A percentile compares a stretch with the other conserved stretches of the same genome.
These are phyloP conservation scores for Zoroaster sp. DNA, from an alignment of 53 echinoderm and acorn worm species.

Conservation along the genomic window DNA sequence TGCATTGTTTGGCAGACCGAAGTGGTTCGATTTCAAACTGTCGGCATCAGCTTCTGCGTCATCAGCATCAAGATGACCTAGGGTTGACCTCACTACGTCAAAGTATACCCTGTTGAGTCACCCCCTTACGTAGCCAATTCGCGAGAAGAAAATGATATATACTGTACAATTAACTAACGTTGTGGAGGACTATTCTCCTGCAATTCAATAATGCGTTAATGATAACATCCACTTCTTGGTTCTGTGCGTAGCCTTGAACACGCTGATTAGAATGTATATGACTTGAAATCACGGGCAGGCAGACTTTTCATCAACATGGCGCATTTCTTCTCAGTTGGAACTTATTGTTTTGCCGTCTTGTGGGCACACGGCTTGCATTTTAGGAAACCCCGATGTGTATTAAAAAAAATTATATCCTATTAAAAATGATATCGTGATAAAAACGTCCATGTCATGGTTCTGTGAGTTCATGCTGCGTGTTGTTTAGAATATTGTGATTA, in stretches of 20 bases:
- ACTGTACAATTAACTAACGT: background rate
- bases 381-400: background rate
- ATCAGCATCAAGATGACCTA: background rate
- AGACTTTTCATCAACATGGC: background rate
- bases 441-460: background rate
- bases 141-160: background rate
- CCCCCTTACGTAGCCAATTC: background rate
- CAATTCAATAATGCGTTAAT: background rate
- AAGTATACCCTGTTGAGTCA: conserved; percentile 1
- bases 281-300: background rate
- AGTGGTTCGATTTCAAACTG: conserved; percentile 3
- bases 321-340: background rate
- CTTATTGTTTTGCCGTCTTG: background rate
- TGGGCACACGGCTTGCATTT: background rate
- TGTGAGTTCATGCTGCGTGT: background rate
- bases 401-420: background rate
- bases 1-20: conserved; percentile 6
- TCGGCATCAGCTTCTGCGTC: conserved; percentile 6
- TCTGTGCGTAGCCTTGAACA: background rate
- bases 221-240: background rate
- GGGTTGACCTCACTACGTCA: background rate
- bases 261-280: too few relatives aligned
- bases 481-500: background rate
- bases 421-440: background rate
- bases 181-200: background rate